phyloP scores from a whole-genome alignment of 2,113 vertebrate species.

The Thermophis baileyi region DNA sequence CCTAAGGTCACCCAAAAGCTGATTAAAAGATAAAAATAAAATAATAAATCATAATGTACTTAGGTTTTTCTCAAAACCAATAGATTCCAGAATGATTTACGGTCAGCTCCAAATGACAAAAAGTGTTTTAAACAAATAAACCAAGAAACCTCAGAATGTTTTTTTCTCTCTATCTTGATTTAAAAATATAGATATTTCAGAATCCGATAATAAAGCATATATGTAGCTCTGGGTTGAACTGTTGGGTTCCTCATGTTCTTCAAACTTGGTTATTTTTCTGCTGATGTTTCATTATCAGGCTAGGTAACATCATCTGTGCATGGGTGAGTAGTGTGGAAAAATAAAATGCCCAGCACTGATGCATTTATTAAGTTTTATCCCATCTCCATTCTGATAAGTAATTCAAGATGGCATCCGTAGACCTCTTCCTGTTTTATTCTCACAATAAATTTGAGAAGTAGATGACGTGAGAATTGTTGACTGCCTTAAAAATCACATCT shows the following conservation, averaged over 20 bases:
- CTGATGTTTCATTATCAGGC: background rate
- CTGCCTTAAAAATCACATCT: background rate
- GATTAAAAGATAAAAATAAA: background rate
- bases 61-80: background rate
- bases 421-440: background rate
- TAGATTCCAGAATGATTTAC: background rate
- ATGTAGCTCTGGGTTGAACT: background rate
- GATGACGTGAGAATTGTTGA: background rate
- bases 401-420: background rate
- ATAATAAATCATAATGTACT: background rate
- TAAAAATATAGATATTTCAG: background rate
- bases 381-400: background rate
- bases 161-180: background rate
- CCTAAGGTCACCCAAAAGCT: background rate
- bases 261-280: background rate
- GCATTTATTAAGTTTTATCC: background rate
- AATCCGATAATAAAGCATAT: background rate
- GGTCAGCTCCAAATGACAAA: background rate
- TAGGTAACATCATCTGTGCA: background rate
- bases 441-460: background rate
- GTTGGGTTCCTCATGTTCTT: background rate
- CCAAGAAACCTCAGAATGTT: background rate
- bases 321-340: background rate
- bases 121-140: background rate
- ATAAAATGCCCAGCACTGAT: background rate